phyloP scores from a whole-genome alignment of 2,888 invertebrate genomes.

The Pyrrhopygopsis socrates region DNA sequence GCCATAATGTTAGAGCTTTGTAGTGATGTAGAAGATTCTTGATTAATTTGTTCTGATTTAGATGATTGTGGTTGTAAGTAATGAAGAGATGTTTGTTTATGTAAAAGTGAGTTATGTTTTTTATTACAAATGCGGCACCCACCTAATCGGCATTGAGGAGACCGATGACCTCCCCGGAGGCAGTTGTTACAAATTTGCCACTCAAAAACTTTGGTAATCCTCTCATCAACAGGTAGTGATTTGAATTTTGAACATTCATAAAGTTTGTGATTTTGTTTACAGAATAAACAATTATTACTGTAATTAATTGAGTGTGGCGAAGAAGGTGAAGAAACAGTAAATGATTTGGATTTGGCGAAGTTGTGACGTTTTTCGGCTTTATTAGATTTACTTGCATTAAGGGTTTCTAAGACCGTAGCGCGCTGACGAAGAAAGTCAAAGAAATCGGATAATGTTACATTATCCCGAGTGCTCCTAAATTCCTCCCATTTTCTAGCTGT shows the following conservation, averaged over 20 bases:
- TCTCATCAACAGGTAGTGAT: conserved; percentile 29
- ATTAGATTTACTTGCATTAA: neutral
- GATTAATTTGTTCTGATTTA: neutral
- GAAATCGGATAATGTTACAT: conserved; percentile 34
- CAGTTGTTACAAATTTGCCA: conserved; percentile 48
- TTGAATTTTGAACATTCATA: conserved; percentile 43
- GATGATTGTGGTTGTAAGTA: neutral
- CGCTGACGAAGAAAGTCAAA: conserved; percentile 46
- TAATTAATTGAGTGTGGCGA: neutral
- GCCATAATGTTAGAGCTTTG: neutral
- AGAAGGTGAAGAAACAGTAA: conserved; percentile 5
- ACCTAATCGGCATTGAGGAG: conserved; percentile 25
- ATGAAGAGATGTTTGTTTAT: conserved; percentile 19
- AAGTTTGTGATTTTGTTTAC: conserved; percentile 29
- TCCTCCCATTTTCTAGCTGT: conserved; percentile 66
- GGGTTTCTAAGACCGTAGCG: conserved; percentile 52
- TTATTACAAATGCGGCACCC: conserved; percentile 48
- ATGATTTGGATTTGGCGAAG: conserved; percentile 5
- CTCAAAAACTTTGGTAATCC: conserved; percentile 19
- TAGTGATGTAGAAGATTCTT: neutral
- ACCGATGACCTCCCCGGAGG: conserved; percentile 41
- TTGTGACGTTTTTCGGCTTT: neutral
- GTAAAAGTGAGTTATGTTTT: conserved; percentile 55
- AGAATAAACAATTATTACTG: neutral
- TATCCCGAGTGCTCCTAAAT: conserved; percentile 21